Base-by-base conservation (phyloP, 2,888 invertebrate genomes). In the Lycaena phlaeas region DNA sequence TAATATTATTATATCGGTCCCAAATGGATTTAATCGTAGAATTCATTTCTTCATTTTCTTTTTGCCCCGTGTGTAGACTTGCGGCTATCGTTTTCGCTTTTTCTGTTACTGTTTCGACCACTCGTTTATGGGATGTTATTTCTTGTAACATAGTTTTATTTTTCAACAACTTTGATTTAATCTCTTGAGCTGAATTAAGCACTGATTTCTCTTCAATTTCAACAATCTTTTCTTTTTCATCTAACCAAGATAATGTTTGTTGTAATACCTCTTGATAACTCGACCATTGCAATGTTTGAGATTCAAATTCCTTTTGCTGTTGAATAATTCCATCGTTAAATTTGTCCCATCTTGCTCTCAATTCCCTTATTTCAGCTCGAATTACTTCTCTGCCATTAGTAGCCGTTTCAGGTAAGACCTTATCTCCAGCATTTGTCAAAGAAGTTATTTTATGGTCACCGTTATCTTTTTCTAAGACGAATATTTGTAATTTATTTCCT, bases 341-440 rank as follows among this genome's bases (percentile, higher is more conserved):
- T 64, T 88, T 89, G 57, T 97, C 97, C 95, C 96, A 97, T 60
- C 93, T 87, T 61, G 95, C 93, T 54, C 95, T 88, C 10, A 94
- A 87, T 15, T 88, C 86, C 57, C 95, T 87, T 42, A 97, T 79
- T 65, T 96, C 94, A 50, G 92, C 89, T n/a, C 97, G 88, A 41
- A 97, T 91, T 39, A 87, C 89, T 68, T 98, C 97, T 46, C 97
- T 88, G 0, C 97, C 97, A 53, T 91, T 90, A 0, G 97, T 92
- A 6, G 96, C 94, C 2, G 97, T 98, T 68, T 96, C 95, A 0
- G 96, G 94, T 46, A 96, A 87, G n/a, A 97, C 88, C 65, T 92
- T 91, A 61, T 98, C 97, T 2, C 95, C 95, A 0, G 92, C 87
- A 2, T 90, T 86, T 9, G 92, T 90, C 11, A 96, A 73, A 27